Evolutionary conservation across 1,140 invertebrate genomes (phyloP).

Genomic region (Pemphigus obesinymphae): DNA sequence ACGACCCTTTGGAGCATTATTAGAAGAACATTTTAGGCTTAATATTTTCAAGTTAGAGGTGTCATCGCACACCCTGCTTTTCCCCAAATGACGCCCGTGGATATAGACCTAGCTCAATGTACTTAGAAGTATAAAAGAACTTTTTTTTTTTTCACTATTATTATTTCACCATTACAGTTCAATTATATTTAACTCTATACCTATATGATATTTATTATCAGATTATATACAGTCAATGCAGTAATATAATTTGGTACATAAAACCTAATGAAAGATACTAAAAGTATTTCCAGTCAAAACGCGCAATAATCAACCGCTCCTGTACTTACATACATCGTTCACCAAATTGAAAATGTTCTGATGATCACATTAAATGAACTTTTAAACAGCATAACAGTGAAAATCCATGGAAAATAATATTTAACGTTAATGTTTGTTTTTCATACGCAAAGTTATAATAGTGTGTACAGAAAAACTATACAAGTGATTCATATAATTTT

Average conservation of each 20-base stretch:
- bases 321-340: neutral
- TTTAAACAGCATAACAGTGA: neutral
- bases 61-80: no score
- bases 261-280: neutral
- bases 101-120: no score
- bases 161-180: neutral
- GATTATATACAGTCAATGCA: neutral
- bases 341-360: neutral
- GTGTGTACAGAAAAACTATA: neutral
- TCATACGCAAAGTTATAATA: no score
- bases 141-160: neutral
- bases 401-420: neutral
- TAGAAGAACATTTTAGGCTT: no score
- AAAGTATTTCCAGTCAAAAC: neutral
- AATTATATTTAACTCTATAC: neutral
- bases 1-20: no score
- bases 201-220: neutral
- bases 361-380: neutral
- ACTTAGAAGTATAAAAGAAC: no score
- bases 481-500: no score
- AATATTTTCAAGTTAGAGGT: no score
- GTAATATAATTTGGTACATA: neutral
- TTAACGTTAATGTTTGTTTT: neutral
- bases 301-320: neutral
- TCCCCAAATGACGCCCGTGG: no score